Base-by-base conservation (phyloP, 2,113 vertebrate species). In the Lampris incognitus region DNA sequence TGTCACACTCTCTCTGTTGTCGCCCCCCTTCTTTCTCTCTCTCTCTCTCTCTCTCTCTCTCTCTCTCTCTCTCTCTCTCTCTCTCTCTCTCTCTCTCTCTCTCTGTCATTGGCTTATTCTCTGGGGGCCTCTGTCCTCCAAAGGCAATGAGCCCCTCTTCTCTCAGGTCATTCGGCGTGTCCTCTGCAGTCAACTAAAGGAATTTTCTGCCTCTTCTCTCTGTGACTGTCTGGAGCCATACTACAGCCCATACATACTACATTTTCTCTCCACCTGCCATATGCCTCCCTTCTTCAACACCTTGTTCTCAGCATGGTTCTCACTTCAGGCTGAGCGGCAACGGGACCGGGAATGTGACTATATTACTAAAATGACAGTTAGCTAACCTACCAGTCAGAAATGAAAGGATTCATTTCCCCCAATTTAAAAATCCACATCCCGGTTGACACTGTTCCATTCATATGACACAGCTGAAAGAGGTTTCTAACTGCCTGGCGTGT, bases 161-260 rank as follows among this genome's bases (percentile, higher is more conserved):
- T 85, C 70, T 65, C 63, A 60, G 85, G 83, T 83, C 69, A 62
- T 61, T 82, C 73, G 10, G 40, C 10, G 51, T 85, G 87, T 90
- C 85, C 88, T 88, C 80, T 90, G 55, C 79, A 10, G 65, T 84
- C 82, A 84, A 68, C 62, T n/a, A 57, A 79, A 87, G 61, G 58
- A 76, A 62, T 87, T 76, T 72, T 73, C 57, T 38, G 1, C 65
- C 61, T 51, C 40, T 11, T 41, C 68, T 49, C 74, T 40, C 7
- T 46, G 48, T 60, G 52, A 78, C 46, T 74, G 78, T 64, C 66
- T 57, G 55, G 76, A 70, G 48, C 60, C 2, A 10, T 10, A 10
- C 40, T 1, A 37, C 24, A 24, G 24, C 24, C 24, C 24, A 24
- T 24, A 69, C 9, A 11, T 72, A 61, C 58, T 67, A 46, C 69